Base-by-base conservation (phyloP, 2,797 vertebrate genomes). In the Onychomys arenicola region DNA sequence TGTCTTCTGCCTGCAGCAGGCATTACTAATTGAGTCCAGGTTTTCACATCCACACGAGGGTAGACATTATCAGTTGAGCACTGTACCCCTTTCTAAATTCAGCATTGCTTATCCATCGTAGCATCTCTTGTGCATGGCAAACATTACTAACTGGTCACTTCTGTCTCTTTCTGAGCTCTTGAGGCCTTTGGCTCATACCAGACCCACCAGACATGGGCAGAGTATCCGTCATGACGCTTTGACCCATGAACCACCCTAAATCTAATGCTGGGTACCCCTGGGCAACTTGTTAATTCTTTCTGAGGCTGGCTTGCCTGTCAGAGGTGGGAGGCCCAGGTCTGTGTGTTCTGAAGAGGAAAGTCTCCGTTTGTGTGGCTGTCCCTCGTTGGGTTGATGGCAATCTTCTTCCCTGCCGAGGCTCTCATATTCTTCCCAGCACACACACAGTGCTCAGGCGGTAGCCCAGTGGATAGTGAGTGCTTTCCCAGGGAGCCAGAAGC, bases 371-470 rank as follows among this genome's bases (percentile, higher is more conserved):
- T 6, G n/a, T 71, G 65, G 61, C 55, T 29, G 19, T 67, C 55
- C 21, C 71, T 14, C 7, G 10, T 2, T 2, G 0, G 16, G 19
- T 2, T 2, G 0, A 27, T 69, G 29, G 7, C 8, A 1, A 27
- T 37, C 19, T 14, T 63, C 8, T n/a, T 27, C 37, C 61, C 86
- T 9, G 17, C 52, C 23, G 40, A 69, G 77, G 77, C 52, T 57
- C 46, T 12, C 16, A 40, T 81, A 32, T 29, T 52, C 57, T 57
- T 57, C 40, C 12, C 61, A 21, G 46, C 89, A n/a, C 37, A 19
- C 69, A 81, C 46, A 12, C 12, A 2, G n/a, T 27, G 61, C 82
- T 14, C 14, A 37, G 46, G 65, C 8, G 1, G 84, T 27, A 10
- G 32, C 34, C 71, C 65, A 2, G 34, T 55, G 65, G 84, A 9